Evolutionary conservation across 2,888 invertebrate genomes (phyloP).

Genomic region (Erynnis tages): DNA sequence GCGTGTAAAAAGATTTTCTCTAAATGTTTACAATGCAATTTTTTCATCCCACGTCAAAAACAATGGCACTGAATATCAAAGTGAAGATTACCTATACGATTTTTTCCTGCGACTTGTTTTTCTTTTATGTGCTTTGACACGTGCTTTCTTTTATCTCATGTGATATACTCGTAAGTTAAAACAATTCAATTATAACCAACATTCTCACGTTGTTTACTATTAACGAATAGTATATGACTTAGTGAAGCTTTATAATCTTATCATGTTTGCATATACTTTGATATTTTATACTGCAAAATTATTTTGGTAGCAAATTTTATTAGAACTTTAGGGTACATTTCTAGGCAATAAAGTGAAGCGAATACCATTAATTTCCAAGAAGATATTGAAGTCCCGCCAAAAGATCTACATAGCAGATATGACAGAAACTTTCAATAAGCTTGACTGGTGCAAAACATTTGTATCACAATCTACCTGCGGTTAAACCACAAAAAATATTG

Average conservation of each 20-base stretch:
- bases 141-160: background rate
- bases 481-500: constrained; percentile 73
- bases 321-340: too few species aligned
- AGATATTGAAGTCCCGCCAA: too few species aligned
- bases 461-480: constrained; percentile 63
- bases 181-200: too few species aligned
- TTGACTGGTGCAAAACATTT: constrained; percentile 60
- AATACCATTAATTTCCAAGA: too few species aligned
- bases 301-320: too few species aligned
- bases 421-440: constrained; percentile 42
- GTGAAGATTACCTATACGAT: background rate
- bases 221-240: too few species aligned
- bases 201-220: too few species aligned
- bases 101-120: constrained; percentile 8
- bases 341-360: too few species aligned
- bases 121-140: background rate
- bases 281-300: too few species aligned
- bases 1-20: constrained; percentile 74
- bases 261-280: too few species aligned
- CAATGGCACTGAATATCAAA: constrained; percentile 39
- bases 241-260: too few species aligned
- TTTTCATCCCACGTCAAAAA: constrained; percentile 51
- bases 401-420: too few species aligned
- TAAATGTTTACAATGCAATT: constrained; percentile 75
- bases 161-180: background rate